Conservation (phyloP, 2,113 vertebrate species). For the Illadopsis cleaveri region DNA sequence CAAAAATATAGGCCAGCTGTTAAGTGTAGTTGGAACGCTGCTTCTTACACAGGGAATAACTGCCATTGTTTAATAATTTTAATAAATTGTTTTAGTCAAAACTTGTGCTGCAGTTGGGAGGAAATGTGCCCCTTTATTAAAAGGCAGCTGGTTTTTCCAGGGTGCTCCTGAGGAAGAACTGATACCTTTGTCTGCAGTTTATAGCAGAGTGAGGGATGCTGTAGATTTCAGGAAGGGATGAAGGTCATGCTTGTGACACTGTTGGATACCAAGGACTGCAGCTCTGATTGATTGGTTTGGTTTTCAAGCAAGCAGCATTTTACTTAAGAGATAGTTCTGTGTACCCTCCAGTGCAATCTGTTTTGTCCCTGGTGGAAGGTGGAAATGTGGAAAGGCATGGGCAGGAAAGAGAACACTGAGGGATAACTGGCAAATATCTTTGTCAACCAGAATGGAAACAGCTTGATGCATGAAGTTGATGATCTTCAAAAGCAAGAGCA, state of each 20-base stretch:
- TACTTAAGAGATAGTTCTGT: background rate
- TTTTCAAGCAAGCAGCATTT: background rate
- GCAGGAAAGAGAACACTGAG: background rate
- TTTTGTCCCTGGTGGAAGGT: background rate
- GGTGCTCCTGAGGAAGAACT: background rate
- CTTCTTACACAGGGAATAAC: background rate
- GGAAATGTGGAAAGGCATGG: background rate
- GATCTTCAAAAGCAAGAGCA: background rate
- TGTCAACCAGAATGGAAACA: background rate
- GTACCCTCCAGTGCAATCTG: background rate
- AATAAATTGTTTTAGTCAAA: background rate
- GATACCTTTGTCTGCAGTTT: background rate
- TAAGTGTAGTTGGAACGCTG: background rate
- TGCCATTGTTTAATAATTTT: background rate
- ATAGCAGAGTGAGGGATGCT: background rate
- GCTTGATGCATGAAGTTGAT: background rate
- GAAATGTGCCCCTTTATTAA: background rate
- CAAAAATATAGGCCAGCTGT: background rate
- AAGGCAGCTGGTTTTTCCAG: background rate
- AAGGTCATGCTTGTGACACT: background rate
- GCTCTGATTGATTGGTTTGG: background rate
- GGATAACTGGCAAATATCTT: background rate
- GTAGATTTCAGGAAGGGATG: background rate
- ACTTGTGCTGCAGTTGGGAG: background rate
- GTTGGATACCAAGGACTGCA: background rate